These are phyloP conservation scores for Eilema caniola DNA, from an alignment of 2,888 invertebrate species.

Conservation along the genomic window DNA sequence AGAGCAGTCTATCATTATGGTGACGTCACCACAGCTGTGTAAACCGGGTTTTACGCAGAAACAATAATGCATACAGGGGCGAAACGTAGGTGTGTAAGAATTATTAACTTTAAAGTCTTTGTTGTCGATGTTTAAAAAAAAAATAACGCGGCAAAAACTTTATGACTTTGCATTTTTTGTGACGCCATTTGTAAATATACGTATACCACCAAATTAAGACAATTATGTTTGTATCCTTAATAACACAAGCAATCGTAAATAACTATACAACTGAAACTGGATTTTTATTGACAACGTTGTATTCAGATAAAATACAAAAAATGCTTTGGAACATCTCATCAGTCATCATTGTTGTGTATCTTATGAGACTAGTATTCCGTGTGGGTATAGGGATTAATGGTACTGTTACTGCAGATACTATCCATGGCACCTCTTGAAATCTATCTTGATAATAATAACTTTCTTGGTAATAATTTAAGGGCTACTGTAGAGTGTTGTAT, in stretches of 20 bases:
- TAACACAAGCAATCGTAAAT: slow-evolving; percentile 16
- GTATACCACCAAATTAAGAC: slow-evolving; percentile 30
- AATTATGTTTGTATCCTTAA: slow-evolving; percentile 12
- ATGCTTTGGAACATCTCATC: background rate
- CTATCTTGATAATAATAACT: too few relatives aligned
- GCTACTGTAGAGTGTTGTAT: too few relatives aligned
- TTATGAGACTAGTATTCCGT: background rate
- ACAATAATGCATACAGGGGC: slow-evolving; percentile 46
- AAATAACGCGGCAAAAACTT: slow-evolving; percentile 16
- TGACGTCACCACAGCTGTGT: slow-evolving; percentile 67
- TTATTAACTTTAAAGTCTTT: slow-evolving; percentile 40
- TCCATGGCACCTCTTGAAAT: too few relatives aligned
- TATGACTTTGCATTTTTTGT: slow-evolving; percentile 16
- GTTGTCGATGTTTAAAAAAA: slow-evolving; percentile 27
- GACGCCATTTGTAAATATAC: slow-evolving; percentile 9
- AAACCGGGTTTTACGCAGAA: slow-evolving; percentile 59
- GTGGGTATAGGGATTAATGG: too few relatives aligned
- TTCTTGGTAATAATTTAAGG: too few relatives aligned
- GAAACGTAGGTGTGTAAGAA: slow-evolving; percentile 27
- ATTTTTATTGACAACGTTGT: background rate
- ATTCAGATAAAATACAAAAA: background rate
- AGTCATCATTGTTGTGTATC: background rate
- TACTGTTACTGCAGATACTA: too few relatives aligned
- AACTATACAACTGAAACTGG: slow-evolving; percentile 13
- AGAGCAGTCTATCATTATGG: slow-evolving; percentile 44